Percentiles rank a stretch among this genome's conserved stretches.
Conservation (phyloP, 2,113 vertebrate species). For the Bambusicola thoracicus region DNA sequence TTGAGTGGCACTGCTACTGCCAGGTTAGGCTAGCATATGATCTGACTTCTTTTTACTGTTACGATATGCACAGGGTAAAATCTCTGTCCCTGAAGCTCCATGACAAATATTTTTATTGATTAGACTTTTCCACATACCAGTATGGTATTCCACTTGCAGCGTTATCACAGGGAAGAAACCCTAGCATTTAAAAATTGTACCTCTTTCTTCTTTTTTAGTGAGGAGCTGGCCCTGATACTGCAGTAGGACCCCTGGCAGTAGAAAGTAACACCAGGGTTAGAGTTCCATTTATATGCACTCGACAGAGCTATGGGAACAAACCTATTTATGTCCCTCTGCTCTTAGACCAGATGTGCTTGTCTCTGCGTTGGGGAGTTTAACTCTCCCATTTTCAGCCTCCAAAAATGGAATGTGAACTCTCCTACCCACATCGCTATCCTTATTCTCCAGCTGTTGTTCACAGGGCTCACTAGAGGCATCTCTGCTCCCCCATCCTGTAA, state of each 20-base stretch:
- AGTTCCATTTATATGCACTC: background rate
- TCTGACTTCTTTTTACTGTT: background rate
- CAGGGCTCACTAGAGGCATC: background rate
- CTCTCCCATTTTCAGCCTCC: background rate
- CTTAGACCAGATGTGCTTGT: background rate
- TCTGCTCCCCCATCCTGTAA: background rate
- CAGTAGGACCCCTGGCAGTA: background rate
- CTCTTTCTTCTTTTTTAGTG: background rate
- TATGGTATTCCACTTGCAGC: too few species aligned
- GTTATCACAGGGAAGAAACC: background rate
- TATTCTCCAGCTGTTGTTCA: background rate
- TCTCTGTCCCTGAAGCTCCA: fast-evolving
- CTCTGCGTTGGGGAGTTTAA: background rate
- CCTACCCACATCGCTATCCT: background rate
- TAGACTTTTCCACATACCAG: background rate
- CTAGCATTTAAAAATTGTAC: background rate
- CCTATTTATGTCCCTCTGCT: background rate
- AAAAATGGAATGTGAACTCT: background rate
- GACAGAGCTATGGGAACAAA: background rate
- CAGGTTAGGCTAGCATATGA: background rate
- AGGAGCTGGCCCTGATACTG: background rate
- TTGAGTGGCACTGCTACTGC: too few species aligned
- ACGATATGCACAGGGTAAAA: background rate
- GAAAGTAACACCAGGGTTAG: background rate
- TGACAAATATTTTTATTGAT: background rate